phyloP scores from a whole-genome alignment of 2,888 invertebrate species.

The Drosophila recens region DNA sequence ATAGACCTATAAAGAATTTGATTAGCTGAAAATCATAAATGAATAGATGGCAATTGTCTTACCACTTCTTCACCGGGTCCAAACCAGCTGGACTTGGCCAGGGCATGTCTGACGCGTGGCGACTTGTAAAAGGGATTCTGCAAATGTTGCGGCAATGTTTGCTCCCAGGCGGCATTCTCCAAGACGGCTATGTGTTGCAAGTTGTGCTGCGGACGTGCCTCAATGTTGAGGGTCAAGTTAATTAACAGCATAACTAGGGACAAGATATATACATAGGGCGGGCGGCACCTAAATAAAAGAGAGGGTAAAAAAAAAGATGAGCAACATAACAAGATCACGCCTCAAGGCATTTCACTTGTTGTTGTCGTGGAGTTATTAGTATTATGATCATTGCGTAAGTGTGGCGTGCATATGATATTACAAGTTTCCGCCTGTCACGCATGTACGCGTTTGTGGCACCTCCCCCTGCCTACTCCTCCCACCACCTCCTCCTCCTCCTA shows the following conservation, averaged over 20 bases:
- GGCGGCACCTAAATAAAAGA: slow-evolving; percentile 58
- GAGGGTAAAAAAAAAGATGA: slow-evolving; percentile 1
- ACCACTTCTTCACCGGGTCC: slow-evolving; percentile 88
- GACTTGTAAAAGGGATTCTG: slow-evolving; percentile 88
- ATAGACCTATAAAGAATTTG: slow-evolving; percentile 85
- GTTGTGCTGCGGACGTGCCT: slow-evolving; percentile 67
- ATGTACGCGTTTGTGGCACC: slow-evolving; percentile 51
- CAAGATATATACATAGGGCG: slow-evolving; percentile 26
- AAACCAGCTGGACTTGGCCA: slow-evolving; percentile 87
- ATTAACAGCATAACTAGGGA: slow-evolving; percentile 16
- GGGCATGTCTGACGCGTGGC: slow-evolving; percentile 86
- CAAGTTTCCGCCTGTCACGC: slow-evolving; percentile 81
- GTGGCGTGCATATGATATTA: slow-evolving; percentile 77
- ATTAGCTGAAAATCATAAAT: background rate
- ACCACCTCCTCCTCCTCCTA: slow-evolving; percentile 1
- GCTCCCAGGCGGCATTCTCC: slow-evolving; percentile 87
- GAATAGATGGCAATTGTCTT: slow-evolving; percentile 33
- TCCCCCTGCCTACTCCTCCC: slow-evolving; percentile 1
- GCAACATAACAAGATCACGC: slow-evolving; percentile 12
- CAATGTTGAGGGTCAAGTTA: background rate
- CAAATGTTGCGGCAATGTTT: slow-evolving; percentile 86
- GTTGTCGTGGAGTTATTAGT: slow-evolving; percentile 35
- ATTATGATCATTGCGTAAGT: slow-evolving; percentile 71
- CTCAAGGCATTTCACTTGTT: slow-evolving; percentile 31
- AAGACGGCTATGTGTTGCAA: slow-evolving; percentile 87